Evolutionary conservation across 2,888 invertebrate species (phyloP), one percentile per base, ranked within the genome.

Genomic region (Calameuta idolon): DNA sequence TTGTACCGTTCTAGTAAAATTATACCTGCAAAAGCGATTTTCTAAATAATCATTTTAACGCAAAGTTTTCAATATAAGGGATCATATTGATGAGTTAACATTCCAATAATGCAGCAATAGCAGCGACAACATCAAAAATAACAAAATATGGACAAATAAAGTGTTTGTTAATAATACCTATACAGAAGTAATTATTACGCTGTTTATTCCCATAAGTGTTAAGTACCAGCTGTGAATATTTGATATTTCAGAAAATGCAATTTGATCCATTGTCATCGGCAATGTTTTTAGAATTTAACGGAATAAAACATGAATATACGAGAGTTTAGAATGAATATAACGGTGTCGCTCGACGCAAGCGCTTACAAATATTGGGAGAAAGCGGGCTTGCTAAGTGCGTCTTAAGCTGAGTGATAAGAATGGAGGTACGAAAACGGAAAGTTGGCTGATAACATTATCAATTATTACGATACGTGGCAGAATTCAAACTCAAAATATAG

Each of bases 71-170:
- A 31, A 9, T 15, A 71, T 71, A 71, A 71, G 71, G 71, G 71
- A 71, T 31, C 71, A 71, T 31, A 33, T 71, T 71, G 31, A 71
- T 23, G 23, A 71, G 31, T 87, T 85, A 86, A 85, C 84, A 85
- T 86, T 88, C 84, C 85, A 82, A 81, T 85, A 85, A 86, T 81
- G 82, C 83, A 83, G 79, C 81, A 82, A 55, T 55, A 55, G 40
- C 40, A 55, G 40, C 23, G 23, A 9, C 23, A 55, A 55, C 40
- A 55, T 23, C 40, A 55, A 23, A 9, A 55, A 55, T 55, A 55
- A 55, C 40, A 77, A 83, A 76, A 79, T 80, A 79, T 71, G 75
- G 75, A 79, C 77, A 82, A 86, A 86, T 84, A 87, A 85, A 85
- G 80, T 79, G 84, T 84, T 84, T 30, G 71, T 71, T 71, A 71